Evolutionary conservation across 1,140 invertebrate genomes (phyloP), one percentile per base, ranked within the genome.

Genomic region (Zaprionus africanus): DNA sequence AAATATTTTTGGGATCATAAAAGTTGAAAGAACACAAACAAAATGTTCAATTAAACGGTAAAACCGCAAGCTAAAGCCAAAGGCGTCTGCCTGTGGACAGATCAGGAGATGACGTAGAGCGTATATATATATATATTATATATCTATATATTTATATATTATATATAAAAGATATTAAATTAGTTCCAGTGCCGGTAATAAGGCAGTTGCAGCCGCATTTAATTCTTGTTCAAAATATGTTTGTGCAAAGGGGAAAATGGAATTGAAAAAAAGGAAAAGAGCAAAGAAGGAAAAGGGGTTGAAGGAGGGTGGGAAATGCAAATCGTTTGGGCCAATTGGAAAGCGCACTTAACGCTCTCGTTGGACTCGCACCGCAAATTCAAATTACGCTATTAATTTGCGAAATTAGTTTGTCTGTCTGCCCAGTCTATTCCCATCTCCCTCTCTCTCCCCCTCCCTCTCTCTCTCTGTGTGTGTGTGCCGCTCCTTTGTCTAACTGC

Each of bases 331-430:
- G 31, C 26, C 49, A 68, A 54, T 69, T 69, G 66, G 26, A 17
- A 57, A 58, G 41, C 51, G 26, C 67, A 76, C 67, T 76, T 65
- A 71, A 76, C 60, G 46, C 12, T 75, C 69, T 73, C 34, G 38
- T 22, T 24, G 38, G 4, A 31, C 31, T 26, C 26, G 46, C 56
- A 69, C 81, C 67, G 62, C 82, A 75, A 82, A 86, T 85, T 76
- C 49, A 75, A 90, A 90, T 87, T 84, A 80, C 81, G 85, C 84
- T 71, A 87, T 87, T 87, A 81, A 87, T 83, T 81, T 90, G 65
- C 81, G 57, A 87, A 90, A 78, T 81, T 68, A 84, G 80, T 65
- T 87, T 66, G 75, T 71, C 71, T 63, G 41, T 46, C n/a, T 46
- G 41, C n/a, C n/a, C n/a, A 13, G 31, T 34, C 9, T 34, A 34